Evolutionary conservation across 2,113 vertebrate genomes (phyloP).

Genomic region (Ancistrus triradiatus): DNA sequence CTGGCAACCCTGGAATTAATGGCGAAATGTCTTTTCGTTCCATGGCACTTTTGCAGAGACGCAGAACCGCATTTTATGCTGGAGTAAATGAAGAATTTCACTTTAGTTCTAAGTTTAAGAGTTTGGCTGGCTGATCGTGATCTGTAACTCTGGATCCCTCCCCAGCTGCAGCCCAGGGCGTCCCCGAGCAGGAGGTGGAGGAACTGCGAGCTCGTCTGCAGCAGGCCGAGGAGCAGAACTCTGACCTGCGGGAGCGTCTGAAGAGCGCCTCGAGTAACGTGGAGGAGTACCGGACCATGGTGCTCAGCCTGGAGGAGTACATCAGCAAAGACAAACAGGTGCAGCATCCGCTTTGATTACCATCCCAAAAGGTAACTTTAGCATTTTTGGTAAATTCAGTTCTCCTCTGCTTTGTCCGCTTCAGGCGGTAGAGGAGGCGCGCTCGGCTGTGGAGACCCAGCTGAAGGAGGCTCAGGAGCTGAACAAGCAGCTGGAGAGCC

Average conservation of each 20-base stretch:
- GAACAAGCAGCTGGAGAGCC: conserved; percentile 85
- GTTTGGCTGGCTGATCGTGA: no score
- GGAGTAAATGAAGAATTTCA: no score
- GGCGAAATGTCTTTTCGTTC: no score
- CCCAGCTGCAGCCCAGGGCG: conserved; percentile 32
- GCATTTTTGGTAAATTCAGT: not conserved
- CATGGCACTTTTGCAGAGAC: no score
- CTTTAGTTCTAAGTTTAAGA: no score
- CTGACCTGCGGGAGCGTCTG: conserved; percentile 82
- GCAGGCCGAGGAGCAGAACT: conserved; percentile 80
- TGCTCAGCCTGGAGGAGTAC: conserved; percentile 87
- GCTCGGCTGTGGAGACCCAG: conserved; percentile 76
- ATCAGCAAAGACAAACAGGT: conserved; percentile 95
- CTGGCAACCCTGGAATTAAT: no score
- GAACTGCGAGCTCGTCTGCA: conserved; percentile 76
- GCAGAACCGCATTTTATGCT: no score
- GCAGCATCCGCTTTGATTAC: not conserved
- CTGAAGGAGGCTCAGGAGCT: conserved; percentile 86
- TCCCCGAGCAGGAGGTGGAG: conserved; percentile 69
- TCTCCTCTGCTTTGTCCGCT: not conserved
- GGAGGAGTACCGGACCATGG: conserved; percentile 87
- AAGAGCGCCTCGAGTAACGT: conserved; percentile 80
- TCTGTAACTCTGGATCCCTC: not conserved
- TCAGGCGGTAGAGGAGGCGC: conserved; percentile 80
- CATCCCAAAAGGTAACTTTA: not conserved